Evolutionary conservation across 2,797 vertebrate species (phyloP), one percentile per base, ranked within the genome.

Genomic region (Gambusia yucatana): DNA sequence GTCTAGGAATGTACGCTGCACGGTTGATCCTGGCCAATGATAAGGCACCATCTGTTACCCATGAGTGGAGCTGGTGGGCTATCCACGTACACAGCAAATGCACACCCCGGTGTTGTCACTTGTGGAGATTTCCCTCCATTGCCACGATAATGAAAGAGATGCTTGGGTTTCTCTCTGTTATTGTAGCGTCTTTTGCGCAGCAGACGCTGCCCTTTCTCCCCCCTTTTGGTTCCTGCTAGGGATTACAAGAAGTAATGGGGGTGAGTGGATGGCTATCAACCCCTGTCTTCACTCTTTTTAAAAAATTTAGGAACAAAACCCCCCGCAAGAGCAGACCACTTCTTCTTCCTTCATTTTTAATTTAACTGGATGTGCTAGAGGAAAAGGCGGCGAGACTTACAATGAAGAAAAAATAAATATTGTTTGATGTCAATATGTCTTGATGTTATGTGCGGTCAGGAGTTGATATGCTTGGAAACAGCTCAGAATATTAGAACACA

Each of bases 1-100:
- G 95, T 96, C 96, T 96, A 95, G 94, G 96, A 96, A 96, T 96
- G 95, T 88, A 91, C 63, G 82, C 90, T 87, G 84, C 65, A 78
- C 67, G 28, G 86, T 73, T 74, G 94, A 96, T 96, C 85, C 85
- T 85, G 82, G 88, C 89, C 91, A 82, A 86, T 89, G 96, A 96
- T 96, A 96, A 95, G 94, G 87, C 89, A 76, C 95, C 95, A 96
- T 95, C 95, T 96, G 96, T 95, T 94, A 79, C 91, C 90, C 91
- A 81, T 90, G 89, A 93, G 86, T 90, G 84, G 89, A 89, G 90
- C 82, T 85, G 90, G 83, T 83, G 82, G 84, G 87, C 84, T 79
- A 85, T 88, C 81, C 85, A 76, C 44, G 36, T 83, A 77, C 88
- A 82, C 82, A 87, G 75, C 76, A 65, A 86, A 87, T 25, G 76